Conservation (phyloP, 1,140 invertebrate genomes). For the Tribolium castaneum region DNA sequence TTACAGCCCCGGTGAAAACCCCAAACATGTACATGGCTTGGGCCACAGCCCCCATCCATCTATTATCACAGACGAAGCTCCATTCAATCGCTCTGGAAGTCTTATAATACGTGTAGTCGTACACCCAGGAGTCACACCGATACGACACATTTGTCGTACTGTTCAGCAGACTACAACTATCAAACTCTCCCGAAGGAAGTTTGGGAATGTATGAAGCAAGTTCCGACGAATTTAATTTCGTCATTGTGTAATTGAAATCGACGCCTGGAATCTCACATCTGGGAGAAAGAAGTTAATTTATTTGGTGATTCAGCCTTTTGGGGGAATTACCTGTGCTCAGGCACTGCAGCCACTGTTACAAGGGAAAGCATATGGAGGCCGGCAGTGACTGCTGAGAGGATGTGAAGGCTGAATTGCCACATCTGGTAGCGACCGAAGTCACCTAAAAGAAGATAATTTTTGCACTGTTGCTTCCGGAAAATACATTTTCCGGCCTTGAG, state of each 20-base stretch:
- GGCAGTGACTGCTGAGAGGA: conserved; percentile 79
- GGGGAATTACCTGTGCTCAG: conserved; percentile 73
- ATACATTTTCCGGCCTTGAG: neutral
- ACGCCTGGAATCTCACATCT: conserved; percentile 74
- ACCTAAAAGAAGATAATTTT: conserved; percentile 66
- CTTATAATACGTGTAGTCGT: conserved; percentile 76
- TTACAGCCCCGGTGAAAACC: conserved; percentile 86
- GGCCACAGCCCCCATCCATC: conserved; percentile 84
- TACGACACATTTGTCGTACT: conserved; percentile 63
- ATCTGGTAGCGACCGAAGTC: conserved; percentile 84
- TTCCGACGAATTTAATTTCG: conserved; percentile 65
- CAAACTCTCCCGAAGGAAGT: conserved; percentile 64
- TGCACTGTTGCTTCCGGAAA: neutral
- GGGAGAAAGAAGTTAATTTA: conserved; percentile 49
- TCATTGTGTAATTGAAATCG: conserved; percentile 66
- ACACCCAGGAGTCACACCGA: conserved; percentile 75
- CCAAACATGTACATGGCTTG: conserved; percentile 90
- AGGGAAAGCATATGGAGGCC: conserved; percentile 84
- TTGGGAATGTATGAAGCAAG: conserved; percentile 68
- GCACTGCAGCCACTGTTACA: conserved; percentile 81
- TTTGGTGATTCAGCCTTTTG: neutral
- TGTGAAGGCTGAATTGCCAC: conserved; percentile 78
- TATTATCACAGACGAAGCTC: conserved; percentile 83
- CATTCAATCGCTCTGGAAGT: conserved; percentile 82
- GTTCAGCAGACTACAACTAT: conserved; percentile 70